Evolutionary conservation across 2,113 vertebrate species (phyloP).

Genomic region (Neoarius graeffei): DNA sequence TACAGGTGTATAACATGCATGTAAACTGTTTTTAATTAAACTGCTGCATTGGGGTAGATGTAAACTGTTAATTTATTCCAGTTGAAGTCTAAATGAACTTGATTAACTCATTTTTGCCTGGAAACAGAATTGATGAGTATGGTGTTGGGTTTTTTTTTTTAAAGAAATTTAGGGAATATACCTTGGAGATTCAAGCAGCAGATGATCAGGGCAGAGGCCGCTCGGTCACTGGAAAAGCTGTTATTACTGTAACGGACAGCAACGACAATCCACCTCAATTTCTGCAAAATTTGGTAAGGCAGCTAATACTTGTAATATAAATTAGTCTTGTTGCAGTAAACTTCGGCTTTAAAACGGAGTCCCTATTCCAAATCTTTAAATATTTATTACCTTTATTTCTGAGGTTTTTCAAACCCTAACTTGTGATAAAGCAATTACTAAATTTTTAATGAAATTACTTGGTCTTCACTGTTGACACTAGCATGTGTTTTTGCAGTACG

Average conservation of each 20-base stretch:
- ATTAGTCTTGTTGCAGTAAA: not conserved
- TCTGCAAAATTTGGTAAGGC: constrained; percentile 66
- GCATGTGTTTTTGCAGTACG: too few relatives aligned
- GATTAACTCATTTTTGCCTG: not conserved
- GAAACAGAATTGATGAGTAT: not conserved
- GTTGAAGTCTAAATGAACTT: not conserved
- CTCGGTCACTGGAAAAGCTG: constrained; percentile 59
- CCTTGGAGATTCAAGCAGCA: constrained; percentile 71
- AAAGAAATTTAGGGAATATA: constrained; percentile 64
- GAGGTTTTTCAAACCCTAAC: not conserved
- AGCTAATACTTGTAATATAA: not conserved
- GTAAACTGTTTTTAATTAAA: too few relatives aligned
- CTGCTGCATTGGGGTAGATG: too few relatives aligned
- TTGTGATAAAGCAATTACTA: too few relatives aligned
- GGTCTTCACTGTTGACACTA: too few relatives aligned
- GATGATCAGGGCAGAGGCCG: constrained; percentile 69
- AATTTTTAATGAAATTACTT: too few relatives aligned
- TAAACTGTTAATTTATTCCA: not conserved
- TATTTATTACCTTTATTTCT: not conserved
- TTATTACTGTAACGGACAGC: constrained; percentile 76
- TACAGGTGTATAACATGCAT: too few relatives aligned
- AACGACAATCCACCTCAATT: constrained; percentile 84
- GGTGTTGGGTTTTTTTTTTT: not conserved
- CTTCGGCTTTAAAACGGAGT: not conserved
- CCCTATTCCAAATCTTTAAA: not conserved